These are phyloP conservation scores for Heterochromis multidens DNA, from an alignment of 2,113 vertebrate genomes.

Conservation along the genomic window DNA sequence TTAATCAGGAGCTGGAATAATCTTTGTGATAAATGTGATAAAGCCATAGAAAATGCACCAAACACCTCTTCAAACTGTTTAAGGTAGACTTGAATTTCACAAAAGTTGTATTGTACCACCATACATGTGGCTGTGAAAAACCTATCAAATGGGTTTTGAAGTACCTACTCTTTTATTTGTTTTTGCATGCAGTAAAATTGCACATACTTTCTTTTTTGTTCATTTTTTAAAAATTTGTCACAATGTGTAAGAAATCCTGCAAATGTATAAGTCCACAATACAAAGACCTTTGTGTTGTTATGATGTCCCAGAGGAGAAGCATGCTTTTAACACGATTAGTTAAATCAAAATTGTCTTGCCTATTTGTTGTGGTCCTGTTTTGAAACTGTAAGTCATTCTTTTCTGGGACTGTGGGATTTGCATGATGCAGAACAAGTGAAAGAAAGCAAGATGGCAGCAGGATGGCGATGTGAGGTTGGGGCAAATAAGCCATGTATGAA, in stretches of 20 bases:
- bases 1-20: not conserved
- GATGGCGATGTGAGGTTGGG: conserved; percentile 1
- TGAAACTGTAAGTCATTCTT: not conserved
- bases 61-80: not conserved
- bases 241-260: not conserved
- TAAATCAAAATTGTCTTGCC: not conserved
- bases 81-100: too few relatives aligned
- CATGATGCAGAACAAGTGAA: not conserved
- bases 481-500: conserved; percentile 56
- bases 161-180: not conserved
- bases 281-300: not conserved
- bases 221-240: not conserved
- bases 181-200: not conserved
- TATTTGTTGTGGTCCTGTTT: not conserved
- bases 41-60: not conserved
- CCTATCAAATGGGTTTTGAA: not conserved
- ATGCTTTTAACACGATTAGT: not conserved
- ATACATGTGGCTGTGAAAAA: too few relatives aligned
- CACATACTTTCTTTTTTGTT: not conserved
- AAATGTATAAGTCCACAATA: not conserved
- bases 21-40: not conserved
- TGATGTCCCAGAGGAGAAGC: not conserved
- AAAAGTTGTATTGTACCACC: too few relatives aligned
- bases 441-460: not conserved
- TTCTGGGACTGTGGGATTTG: not conserved